These are phyloP conservation scores for Pollenia amentaria DNA, from an alignment of 2,888 invertebrate genomes.

Conservation along the genomic window DNA sequence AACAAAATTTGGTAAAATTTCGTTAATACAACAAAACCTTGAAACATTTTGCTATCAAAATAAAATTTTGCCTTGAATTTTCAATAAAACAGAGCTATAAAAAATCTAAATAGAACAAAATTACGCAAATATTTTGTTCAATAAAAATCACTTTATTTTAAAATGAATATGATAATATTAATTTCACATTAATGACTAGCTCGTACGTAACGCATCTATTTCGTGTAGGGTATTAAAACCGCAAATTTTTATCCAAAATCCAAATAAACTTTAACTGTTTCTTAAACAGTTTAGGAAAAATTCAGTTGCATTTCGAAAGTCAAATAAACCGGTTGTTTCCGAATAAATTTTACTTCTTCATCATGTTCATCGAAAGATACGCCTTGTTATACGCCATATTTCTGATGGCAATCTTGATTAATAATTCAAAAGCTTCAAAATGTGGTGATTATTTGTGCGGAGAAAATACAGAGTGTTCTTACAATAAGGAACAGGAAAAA, in stretches of 20 bases:
- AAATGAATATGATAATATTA: no score
- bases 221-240: conserved; percentile 32
- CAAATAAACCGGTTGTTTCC: not conserved
- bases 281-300: not conserved
- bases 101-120: no score
- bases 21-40: no score
- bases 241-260: not conserved
- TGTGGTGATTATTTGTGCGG: conserved; percentile 12
- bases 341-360: not conserved
- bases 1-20: no score
- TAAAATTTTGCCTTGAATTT: no score
- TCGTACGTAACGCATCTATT: not conserved
- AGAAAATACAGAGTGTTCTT: conserved; percentile 3
- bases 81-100: no score
- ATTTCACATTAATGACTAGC: no score
- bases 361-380: not conserved
- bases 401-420: not conserved
- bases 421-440: not conserved
- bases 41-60: no score
- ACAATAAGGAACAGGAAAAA: not conserved
- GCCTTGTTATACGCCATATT: not conserved
- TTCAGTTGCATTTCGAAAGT: conserved; percentile 26
- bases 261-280: not conserved
- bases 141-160: no score
- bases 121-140: no score